These are phyloP conservation scores for Drosophila kuntzei DNA, from an alignment of 2,888 invertebrate genomes.

Conservation along the genomic window DNA sequence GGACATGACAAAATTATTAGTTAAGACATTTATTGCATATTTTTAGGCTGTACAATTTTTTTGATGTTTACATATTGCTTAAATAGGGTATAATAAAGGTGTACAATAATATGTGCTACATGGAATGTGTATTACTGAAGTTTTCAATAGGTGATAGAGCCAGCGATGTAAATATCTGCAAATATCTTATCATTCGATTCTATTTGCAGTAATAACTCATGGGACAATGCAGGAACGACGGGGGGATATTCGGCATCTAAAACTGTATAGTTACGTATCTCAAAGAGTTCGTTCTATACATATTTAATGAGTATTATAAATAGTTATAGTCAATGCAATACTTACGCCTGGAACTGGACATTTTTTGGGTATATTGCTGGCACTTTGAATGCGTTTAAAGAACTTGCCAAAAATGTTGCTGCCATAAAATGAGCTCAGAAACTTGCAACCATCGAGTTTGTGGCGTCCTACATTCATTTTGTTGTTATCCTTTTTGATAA, in stretches of 20 bases:
- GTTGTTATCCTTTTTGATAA: constrained; percentile 52
- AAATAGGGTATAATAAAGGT: background rate
- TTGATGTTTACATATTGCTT: background rate
- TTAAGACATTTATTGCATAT: background rate
- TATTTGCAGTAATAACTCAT: background rate
- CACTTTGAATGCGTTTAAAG: constrained; percentile 35
- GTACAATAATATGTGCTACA: background rate
- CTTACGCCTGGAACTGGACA: constrained; percentile 62
- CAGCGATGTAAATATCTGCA: constrained; percentile 1
- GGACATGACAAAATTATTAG: background rate
- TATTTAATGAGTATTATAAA: background rate
- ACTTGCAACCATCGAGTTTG: constrained; percentile 59
- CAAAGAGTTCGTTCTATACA: constrained; percentile 36
- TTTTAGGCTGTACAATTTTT: background rate
- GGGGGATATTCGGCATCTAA: constrained; percentile 11
- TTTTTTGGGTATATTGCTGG: constrained; percentile 48
- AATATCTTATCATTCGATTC: background rate
- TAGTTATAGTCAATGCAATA: background rate
- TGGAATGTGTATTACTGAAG: background rate
- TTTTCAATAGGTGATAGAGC: constrained; percentile 4
- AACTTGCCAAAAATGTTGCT: constrained; percentile 31
- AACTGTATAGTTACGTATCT: constrained; percentile 33
- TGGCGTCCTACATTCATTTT: constrained; percentile 37
- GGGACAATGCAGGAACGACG: background rate
- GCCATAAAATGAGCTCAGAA: constrained; percentile 27